Evolutionary conservation across 2,113 vertebrate species (phyloP), one percentile per base, ranked within the genome.

Genomic region (Microcebus murinus): DNA sequence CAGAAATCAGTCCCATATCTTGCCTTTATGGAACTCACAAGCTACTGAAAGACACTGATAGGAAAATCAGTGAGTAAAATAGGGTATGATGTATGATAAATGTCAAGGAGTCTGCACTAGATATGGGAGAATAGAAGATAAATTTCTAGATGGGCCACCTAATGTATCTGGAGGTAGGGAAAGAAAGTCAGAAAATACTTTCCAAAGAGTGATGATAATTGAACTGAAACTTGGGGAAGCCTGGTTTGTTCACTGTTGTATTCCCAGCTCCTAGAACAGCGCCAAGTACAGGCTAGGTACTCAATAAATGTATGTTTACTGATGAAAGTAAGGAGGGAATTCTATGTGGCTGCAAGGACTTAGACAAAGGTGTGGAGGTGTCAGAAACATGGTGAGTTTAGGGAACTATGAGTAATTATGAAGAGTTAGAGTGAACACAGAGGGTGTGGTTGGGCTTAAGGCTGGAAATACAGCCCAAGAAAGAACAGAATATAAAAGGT

Each of bases 11-110:
- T 52, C 61, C 63, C 9, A 74, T 0, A 68, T 5, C 1, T n/a
- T 71, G 13, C 23, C 76, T 73, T 91, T 36, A 91, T 45, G 63
- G 45, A 68, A 50, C 18, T 91, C 63, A 45, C 8, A 88, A 68
- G 73, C 29, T 70, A 90, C 50, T 87, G 13, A 45, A 61, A 88
- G 73, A 80, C 31, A 74, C 17, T 45, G 34, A 86, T 31, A 82
- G 55, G 59, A 96, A 92, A 92, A 74, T 65, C 20, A n/a, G 74
- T 73, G 10, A 83, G 63, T 97, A 83, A 92, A 92, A 94, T 34
- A 80, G 73, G 39, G 25, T 50, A 63, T 52, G 23, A 25, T 81
- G 25, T 50, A 63, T 52, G 23, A 25, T 81, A 88, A 77, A 23
- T 73, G 25, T 92, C 52, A 91, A 85, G 48, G 84, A 70, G 18